phyloP scores from a whole-genome alignment of 92 coral and sea anemone genomes.

The Siderastrea siderea region DNA sequence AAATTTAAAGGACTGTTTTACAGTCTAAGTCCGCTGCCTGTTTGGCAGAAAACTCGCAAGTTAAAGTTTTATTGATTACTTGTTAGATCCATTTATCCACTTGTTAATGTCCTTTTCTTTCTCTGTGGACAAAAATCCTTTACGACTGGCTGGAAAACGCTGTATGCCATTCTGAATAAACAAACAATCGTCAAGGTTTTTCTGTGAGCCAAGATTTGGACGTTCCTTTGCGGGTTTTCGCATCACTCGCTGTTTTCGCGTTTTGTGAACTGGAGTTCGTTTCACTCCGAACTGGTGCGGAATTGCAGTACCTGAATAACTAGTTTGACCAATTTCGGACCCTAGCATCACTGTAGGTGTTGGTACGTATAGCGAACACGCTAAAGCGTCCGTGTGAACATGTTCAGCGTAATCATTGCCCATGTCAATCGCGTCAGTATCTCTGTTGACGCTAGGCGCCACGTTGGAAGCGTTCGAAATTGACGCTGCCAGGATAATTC shows the following conservation, averaged over 20 bases:
- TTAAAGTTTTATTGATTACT: neutral
- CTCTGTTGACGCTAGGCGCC: neutral
- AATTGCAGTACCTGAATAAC: neutral
- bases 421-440: neutral
- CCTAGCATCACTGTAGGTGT: slow-evolving; percentile 34
- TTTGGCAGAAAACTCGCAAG: no score
- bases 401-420: neutral
- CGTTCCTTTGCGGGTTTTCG: slow-evolving; percentile 7
- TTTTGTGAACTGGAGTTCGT: neutral
- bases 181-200: slow-evolving; percentile 60
- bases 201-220: slow-evolving; percentile 2
- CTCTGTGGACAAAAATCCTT: slow-evolving; percentile 35
- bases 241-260: neutral
- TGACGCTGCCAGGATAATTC: slow-evolving; percentile 9
- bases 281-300: slow-evolving; percentile 4
- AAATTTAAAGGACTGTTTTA: no score
- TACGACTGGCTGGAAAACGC: slow-evolving; percentile 26
- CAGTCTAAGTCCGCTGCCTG: no score
- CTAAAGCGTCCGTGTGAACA: neutral
- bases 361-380: slow-evolving; percentile 9
- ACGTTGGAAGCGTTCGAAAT: slow-evolving; percentile 17
- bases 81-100: slow-evolving; percentile 31
- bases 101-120: slow-evolving; percentile 46
- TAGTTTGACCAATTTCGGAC: neutral
- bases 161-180: slow-evolving; percentile 76